Evolutionary conservation across 2,113 vertebrate species (phyloP), one percentile per base, ranked within the genome.

Genomic region (Neolamprologus variostigma): DNA sequence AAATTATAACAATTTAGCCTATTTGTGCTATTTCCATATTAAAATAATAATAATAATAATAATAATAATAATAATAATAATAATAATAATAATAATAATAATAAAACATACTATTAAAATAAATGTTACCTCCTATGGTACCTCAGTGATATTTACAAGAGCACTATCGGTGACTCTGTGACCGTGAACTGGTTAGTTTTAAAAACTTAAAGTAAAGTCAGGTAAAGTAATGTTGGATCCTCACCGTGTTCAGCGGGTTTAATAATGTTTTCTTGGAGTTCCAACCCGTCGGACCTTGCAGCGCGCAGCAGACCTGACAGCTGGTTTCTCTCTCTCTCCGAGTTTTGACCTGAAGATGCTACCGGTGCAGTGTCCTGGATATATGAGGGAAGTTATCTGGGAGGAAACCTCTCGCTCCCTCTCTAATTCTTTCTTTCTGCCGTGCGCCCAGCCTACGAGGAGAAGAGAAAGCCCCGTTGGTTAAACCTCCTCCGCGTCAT

Each of bases 401-500:
- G 84, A 61, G 92, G n/a, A 80, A 71, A 37, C 17, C 3, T 13
- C 21, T 33, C 83, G 21, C 68, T 31, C 13, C 16, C 42, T 50
- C 45, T 35, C 31, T 66, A 1, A 2, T 66, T 61, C 83, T 79
- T 16, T 84, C 16, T 50, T 31, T 85, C 17, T 55, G 78, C 28
- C 17, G 26, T 19, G 13, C 14, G 50, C 82, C 63, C 85, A 63
- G 82, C 47, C 47, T 28, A 50, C 9, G 2, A 23, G 78, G 26
- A 88, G 81, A 23, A 40, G 91, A 84, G 90, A 88, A 68, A 85
- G 88, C 90, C 71, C 59, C 3, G 84, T 42, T 83, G 61, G 92
- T 86, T 68, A 59, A 86, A 84, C 80, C 90, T 92, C 90, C 86
- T 73, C 88, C 63, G 80, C 90, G 89, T 91, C 91, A 79, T 82